Conservation (phyloP, 1,140 invertebrate genomes). For the Drosophila insularis region DNA sequence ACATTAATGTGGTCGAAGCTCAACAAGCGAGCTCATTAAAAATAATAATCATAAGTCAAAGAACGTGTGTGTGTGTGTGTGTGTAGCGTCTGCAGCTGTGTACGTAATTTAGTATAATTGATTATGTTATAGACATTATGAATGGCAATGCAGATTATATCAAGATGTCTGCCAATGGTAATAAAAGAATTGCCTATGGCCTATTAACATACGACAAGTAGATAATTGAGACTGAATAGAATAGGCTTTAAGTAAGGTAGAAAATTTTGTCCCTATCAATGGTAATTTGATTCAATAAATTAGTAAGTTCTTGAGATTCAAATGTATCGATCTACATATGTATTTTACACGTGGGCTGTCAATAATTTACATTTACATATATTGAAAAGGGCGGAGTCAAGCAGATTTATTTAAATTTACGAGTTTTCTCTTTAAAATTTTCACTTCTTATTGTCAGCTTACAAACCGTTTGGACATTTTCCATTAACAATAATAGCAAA, state of each 20-base stretch:
- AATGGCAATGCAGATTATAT: slow-evolving; percentile 21
- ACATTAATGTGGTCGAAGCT: slow-evolving; percentile 13
- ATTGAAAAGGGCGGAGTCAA: not conserved
- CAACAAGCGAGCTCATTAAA: slow-evolving; percentile 67
- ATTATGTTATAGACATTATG: slow-evolving; percentile 52
- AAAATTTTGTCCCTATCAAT: not conserved
- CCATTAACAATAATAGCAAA: no score
- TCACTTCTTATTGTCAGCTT: not conserved
- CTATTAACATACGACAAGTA: slow-evolving; percentile 3
- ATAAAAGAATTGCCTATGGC: slow-evolving; percentile 1
- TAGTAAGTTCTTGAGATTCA: not conserved
- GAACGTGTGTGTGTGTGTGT: not conserved
- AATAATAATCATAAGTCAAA: slow-evolving; percentile 55
- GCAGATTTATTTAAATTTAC: not conserved
- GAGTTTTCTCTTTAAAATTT: not conserved
- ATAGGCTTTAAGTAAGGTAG: not conserved
- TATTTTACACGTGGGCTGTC: not conserved
- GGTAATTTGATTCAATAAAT: slow-evolving; percentile 4
- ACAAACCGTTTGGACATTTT: not conserved
- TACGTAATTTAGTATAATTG: slow-evolving; percentile 56
- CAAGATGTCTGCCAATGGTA: slow-evolving; percentile 25
- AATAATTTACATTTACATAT: not conserved
- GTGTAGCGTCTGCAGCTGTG: slow-evolving; percentile 42
- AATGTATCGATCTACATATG: not conserved
- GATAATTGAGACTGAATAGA: slow-evolving; percentile 11